These are phyloP conservation scores for Lepus oiostolus DNA, from an alignment of 2,797 vertebrate species.

Conservation along the genomic window DNA sequence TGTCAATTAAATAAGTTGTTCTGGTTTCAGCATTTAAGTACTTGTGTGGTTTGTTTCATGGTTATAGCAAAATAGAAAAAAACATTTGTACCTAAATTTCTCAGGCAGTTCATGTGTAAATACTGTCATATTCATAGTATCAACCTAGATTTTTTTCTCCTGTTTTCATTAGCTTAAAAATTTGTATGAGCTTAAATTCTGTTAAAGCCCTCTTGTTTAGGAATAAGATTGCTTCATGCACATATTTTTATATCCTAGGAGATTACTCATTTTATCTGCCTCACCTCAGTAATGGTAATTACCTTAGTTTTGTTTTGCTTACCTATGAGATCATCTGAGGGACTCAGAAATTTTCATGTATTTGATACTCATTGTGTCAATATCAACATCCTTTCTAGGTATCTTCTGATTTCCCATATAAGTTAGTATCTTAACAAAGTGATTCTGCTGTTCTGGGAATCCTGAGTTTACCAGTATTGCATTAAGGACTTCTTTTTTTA, in stretches of 20 bases:
- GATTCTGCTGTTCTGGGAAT: neutral
- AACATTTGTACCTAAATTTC: neutral
- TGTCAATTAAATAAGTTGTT: neutral
- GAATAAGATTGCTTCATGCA: too few relatives aligned
- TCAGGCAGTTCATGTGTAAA: neutral
- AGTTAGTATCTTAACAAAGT: neutral
- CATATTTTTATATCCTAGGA: neutral
- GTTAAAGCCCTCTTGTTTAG: neutral
- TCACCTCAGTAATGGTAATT: neutral
- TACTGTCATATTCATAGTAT: neutral
- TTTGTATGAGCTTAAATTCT: neutral
- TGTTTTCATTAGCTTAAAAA: neutral
- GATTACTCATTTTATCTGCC: neutral
- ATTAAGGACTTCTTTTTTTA: too few relatives aligned
- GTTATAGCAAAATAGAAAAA: neutral
- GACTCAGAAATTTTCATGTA: neutral
- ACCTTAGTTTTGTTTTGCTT: neutral
- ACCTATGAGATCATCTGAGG: neutral
- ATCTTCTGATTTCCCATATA: neutral
- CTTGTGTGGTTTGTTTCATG: neutral
- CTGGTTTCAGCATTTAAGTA: neutral
- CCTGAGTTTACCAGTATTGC: too few relatives aligned
- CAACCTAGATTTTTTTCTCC: neutral
- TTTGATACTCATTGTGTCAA: neutral
- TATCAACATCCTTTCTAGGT: neutral